Conservation (phyloP, 2,888 invertebrate species). For the Sphaerophoria rueppellii region DNA sequence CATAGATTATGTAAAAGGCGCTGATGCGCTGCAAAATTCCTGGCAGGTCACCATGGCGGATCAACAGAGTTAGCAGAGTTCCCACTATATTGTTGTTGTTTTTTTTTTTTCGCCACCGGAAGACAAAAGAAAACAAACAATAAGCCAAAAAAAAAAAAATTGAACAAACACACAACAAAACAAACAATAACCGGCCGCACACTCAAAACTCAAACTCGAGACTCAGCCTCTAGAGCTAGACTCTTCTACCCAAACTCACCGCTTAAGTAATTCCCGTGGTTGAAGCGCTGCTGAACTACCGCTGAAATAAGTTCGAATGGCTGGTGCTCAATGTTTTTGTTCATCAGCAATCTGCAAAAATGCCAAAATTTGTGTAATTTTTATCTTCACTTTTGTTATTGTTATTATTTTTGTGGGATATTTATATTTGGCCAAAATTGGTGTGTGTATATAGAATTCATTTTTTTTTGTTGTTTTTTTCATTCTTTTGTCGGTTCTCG, state of each 20-base stretch:
- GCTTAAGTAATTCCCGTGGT: conserved; percentile 89
- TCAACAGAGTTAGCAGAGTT: conserved; percentile 84
- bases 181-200: too few relatives aligned
- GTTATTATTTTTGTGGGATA: conserved; percentile 23
- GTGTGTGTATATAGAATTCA: conserved; percentile 44
- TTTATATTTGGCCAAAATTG: conserved; percentile 51
- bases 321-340: conserved; percentile 88
- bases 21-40: conserved; percentile 87
- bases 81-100: conserved; percentile 82
- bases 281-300: conserved; percentile 90
- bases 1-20: conserved; percentile 87
- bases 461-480: conserved; percentile 5
- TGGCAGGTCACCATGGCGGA: conserved; percentile 88
- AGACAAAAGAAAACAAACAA: conserved; percentile 16
- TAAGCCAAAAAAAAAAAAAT: conserved; percentile 2
- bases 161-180: too few relatives aligned
- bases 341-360: conserved; percentile 78
- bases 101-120: too few relatives aligned
- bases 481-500: conserved; percentile 14
- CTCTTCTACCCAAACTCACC: conserved; percentile 64
- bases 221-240: too few relatives aligned
- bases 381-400: conserved; percentile 25
- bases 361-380: conserved; percentile 19
- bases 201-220: too few relatives aligned
- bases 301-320: conserved; percentile 89